These are phyloP conservation scores for Beris morrisii DNA, from an alignment of 2,888 invertebrate genomes.

Conservation along the genomic window DNA sequence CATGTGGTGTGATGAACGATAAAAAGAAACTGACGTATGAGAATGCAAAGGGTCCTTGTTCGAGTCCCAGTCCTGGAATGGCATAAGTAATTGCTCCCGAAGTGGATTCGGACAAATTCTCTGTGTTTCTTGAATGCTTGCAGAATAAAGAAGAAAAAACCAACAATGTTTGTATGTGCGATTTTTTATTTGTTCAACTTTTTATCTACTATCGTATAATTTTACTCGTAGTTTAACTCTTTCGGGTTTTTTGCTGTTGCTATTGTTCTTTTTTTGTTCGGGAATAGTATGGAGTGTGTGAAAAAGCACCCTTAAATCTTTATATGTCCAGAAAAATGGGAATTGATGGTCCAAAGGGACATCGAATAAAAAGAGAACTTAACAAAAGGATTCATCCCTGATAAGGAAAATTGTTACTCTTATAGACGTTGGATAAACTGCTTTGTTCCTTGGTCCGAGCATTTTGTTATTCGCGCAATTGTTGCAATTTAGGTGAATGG, in stretches of 20 bases:
- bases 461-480: no score
- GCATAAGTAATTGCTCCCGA: constrained; percentile 52
- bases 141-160: no score
- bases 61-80: constrained; percentile 55
- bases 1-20: constrained; percentile 56
- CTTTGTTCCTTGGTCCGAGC: no score
- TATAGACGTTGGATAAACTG: not conserved
- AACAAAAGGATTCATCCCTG: not conserved
- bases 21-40: constrained; percentile 56
- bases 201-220: no score
- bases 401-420: constrained; percentile 1
- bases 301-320: not conserved
- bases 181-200: no score
- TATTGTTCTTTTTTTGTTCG: no score
- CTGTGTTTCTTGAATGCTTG: constrained; percentile 35
- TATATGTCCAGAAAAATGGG: constrained; percentile 8
- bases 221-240: no score
- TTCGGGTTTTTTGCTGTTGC: no score
- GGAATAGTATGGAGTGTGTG: no score
- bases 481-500: no score
- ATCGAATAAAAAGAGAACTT: constrained; percentile 4
- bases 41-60: constrained; percentile 53
- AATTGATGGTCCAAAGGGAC: constrained; percentile 11
- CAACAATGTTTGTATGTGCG: constrained; percentile 13
- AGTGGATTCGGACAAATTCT: constrained; percentile 42